These are phyloP conservation scores for Climacteris rufus DNA, from an alignment of 2,113 vertebrate species.

Conservation along the genomic window DNA sequence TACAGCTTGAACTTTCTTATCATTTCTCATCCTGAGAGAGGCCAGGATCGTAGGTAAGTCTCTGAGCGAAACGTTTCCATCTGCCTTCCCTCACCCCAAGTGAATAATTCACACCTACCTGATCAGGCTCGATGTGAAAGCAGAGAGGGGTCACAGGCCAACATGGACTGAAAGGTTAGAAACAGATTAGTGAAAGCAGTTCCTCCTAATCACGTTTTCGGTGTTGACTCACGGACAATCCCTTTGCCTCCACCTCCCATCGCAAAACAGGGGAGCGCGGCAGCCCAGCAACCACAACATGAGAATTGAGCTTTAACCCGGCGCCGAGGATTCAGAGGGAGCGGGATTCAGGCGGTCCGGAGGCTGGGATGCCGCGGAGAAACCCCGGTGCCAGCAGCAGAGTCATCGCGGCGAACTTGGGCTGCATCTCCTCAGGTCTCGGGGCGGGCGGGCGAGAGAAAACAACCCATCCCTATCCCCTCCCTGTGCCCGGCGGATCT, in stretches of 20 bases:
- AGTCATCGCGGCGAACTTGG: slow-evolving; percentile 69
- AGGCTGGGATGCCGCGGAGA: slow-evolving; percentile 54
- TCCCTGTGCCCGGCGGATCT: slow-evolving; percentile 66
- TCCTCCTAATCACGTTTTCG: slow-evolving; percentile 70
- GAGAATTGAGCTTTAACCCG: slow-evolving; percentile 55
- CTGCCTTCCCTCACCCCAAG: slow-evolving; percentile 39
- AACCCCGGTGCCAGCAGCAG: slow-evolving; percentile 58
- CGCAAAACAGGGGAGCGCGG: slow-evolving; percentile 52
- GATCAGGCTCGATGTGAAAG: slow-evolving; percentile 65
- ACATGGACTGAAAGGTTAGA: slow-evolving; percentile 60
- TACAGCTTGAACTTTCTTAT: slow-evolving; percentile 61
- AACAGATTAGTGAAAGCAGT: slow-evolving; percentile 50
- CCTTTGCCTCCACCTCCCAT: slow-evolving; percentile 70
- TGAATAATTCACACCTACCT: slow-evolving; percentile 72
- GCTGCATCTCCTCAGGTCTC: slow-evolving; percentile 64
- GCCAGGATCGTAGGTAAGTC: not conserved
- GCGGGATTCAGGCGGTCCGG: slow-evolving; percentile 26
- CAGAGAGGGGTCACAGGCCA: slow-evolving; percentile 66
- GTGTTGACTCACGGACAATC: slow-evolving; percentile 56
- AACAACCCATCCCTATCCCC: slow-evolving; percentile 10
- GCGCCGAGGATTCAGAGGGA: slow-evolving; percentile 54
- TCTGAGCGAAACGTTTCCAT: not conserved
- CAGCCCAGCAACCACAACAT: slow-evolving; percentile 63
- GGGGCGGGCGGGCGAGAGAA: not conserved
- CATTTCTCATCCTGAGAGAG: slow-evolving; percentile 14